A percentile compares a stretch with the other conserved stretches of the same genome.
Evolutionary conservation across 2,797 vertebrate species (phyloP).

Genomic region (Acanthis flammea): DNA sequence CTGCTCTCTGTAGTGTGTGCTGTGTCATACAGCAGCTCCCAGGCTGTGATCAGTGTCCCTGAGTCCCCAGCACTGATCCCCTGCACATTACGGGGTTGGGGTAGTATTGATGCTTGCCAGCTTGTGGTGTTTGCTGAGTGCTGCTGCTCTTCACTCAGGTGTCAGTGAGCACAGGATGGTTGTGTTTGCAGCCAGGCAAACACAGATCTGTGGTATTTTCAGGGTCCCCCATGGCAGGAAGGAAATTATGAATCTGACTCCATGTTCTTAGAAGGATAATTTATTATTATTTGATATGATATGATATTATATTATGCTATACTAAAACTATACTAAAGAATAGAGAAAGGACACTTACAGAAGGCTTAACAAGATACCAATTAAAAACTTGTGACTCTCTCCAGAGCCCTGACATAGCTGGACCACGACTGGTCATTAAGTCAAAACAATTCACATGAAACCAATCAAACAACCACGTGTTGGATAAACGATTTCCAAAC

Average conservation of each 20-base stretch:
- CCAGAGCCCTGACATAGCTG: no score
- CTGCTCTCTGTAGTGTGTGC: neutral
- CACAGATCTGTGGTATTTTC: neutral
- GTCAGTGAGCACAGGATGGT: neutral
- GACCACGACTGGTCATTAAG: no score
- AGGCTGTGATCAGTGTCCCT: accelerated
- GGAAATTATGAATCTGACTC: neutral
- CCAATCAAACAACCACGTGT: no score
- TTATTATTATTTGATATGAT: no score
- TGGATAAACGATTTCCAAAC: no score
- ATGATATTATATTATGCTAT: no score
- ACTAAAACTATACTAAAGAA: no score
- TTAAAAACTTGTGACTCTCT: no score
- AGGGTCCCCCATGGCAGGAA: neutral
- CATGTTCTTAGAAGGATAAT: neutral
- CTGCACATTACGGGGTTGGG: accelerated
- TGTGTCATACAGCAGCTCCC: neutral
- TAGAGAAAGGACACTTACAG: no score
- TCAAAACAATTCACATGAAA: no score
- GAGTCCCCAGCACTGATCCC: accelerated
- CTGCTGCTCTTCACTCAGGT: neutral
- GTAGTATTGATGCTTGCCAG: neutral
- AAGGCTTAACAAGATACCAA: no score
- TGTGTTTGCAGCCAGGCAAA: neutral
- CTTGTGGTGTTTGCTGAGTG: accelerated